Evolutionary conservation across 2,113 vertebrate genomes (phyloP).

Genomic region (Halichoerus grypus): DNA sequence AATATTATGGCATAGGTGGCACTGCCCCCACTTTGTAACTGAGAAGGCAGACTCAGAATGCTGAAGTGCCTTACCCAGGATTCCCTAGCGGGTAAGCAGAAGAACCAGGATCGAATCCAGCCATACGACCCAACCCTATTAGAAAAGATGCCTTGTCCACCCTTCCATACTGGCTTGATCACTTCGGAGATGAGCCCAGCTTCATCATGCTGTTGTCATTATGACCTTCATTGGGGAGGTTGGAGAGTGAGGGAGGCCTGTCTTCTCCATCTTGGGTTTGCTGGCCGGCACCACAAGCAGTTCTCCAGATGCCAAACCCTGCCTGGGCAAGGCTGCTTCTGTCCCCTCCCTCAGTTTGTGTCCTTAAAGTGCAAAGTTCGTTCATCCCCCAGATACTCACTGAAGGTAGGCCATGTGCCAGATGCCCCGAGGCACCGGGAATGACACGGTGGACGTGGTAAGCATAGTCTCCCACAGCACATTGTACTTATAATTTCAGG

Average conservation of each 20-base stretch:
- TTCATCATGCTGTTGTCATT: rapidly evolving
- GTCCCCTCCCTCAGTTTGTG: not conserved
- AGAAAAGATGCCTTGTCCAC: not conserved
- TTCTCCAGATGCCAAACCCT: not conserved
- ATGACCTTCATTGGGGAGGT: not conserved
- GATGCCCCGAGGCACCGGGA: not conserved
- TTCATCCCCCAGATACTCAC: not conserved
- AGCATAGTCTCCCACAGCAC: not conserved
- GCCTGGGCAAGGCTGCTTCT: not conserved
- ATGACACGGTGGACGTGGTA: not conserved
- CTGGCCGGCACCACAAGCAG: not conserved
- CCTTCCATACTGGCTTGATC: not conserved
- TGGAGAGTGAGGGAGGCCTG: not conserved
- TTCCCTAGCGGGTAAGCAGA: not conserved
- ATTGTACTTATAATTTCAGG: not conserved
- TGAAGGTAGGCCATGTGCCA: not conserved
- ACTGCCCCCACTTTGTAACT: not conserved
- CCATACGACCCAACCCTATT: too few species aligned
- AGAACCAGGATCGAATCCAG: not conserved
- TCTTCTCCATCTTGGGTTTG: not conserved
- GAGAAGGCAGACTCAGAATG: not conserved
- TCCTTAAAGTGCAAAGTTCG: not conserved
- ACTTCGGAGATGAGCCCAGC: rapidly evolving
- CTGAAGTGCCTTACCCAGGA: not conserved
- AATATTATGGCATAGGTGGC: not conserved